A percentile compares a stretch with the other conserved stretches of the same genome.
Evolutionary conservation across 2,888 invertebrate genomes (phyloP).

Genomic region (Perdita meconis): DNA sequence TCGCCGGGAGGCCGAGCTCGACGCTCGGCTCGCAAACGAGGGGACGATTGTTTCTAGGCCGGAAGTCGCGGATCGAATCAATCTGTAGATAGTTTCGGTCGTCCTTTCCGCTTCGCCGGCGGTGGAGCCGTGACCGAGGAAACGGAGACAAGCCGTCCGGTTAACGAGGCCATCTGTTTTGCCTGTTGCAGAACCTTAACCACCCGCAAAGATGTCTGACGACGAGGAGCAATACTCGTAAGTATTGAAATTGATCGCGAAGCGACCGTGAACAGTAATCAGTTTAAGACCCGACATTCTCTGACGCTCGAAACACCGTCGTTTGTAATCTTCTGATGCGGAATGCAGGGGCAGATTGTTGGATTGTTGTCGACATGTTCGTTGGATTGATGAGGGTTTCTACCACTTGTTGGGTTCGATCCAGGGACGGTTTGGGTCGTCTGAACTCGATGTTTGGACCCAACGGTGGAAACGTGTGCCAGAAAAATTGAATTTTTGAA

Average conservation of each 20-base stretch:
- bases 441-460: no score
- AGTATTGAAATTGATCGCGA: slow-evolving; percentile 85
- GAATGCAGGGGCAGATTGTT: neutral
- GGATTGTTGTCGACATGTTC: neutral
- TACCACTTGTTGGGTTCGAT: no score
- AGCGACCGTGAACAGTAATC: neutral
- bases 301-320: neutral
- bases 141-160: slow-evolving; percentile 11
- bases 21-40: neutral
- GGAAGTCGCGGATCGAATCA: neutral
- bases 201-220: slow-evolving; percentile 94
- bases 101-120: neutral
- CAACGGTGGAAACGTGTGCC: no score
- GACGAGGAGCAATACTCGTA: slow-evolving; percentile 97
- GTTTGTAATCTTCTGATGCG: neutral
- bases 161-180: slow-evolving; percentile 67
- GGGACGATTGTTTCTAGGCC: neutral
- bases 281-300: slow-evolving; percentile 17
- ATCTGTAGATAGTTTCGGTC: slow-evolving; percentile 3
- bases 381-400: no score
- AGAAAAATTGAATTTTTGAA: no score
- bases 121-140: neutral
- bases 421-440: no score
- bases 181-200: slow-evolving; percentile 87
- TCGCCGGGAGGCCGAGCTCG: no score